These are phyloP conservation scores for Pogoniulus pusillus DNA, from an alignment of 2,797 vertebrate genomes.

Conservation along the genomic window DNA sequence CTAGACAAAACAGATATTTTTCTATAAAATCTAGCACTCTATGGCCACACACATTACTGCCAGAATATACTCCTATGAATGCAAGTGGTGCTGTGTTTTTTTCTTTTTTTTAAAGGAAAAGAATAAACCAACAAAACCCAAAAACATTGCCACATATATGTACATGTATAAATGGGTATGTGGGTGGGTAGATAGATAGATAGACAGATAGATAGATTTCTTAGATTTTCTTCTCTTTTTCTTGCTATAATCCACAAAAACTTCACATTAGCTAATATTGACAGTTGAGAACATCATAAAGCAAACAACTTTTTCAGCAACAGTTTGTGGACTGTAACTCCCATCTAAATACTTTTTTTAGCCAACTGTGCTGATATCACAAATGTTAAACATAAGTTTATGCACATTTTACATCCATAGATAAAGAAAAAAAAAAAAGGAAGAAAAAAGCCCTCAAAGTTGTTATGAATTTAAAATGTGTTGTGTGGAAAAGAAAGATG, in stretches of 20 bases:
- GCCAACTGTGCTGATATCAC: neutral
- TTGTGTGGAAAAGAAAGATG: neutral
- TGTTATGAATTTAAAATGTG: conserved; percentile 13
- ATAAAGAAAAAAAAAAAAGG: neutral
- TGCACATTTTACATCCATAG: neutral
- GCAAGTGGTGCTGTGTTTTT: neutral
- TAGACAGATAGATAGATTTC: too few relatives aligned
- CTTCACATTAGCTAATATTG: too few relatives aligned
- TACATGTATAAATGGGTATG: too few relatives aligned
- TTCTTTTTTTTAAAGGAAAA: too few relatives aligned
- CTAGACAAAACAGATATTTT: neutral
- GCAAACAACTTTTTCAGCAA: neutral
- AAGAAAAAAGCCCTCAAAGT: neutral
- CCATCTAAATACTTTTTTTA: neutral
- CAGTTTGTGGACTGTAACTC: neutral
- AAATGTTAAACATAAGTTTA: neutral
- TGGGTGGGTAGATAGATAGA: too few relatives aligned
- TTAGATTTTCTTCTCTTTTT: too few relatives aligned
- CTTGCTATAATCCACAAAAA: too few relatives aligned
- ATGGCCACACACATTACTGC: neutral
- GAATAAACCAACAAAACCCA: too few relatives aligned
- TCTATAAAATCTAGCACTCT: neutral
- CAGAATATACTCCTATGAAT: neutral
- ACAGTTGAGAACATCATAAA: neutral
- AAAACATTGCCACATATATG: neutral